A percentile compares a stretch with the other conserved stretches of the same genome.
Evolutionary conservation across 2,888 invertebrate species (phyloP).

Genomic region (Prenolepis imparis): DNA sequence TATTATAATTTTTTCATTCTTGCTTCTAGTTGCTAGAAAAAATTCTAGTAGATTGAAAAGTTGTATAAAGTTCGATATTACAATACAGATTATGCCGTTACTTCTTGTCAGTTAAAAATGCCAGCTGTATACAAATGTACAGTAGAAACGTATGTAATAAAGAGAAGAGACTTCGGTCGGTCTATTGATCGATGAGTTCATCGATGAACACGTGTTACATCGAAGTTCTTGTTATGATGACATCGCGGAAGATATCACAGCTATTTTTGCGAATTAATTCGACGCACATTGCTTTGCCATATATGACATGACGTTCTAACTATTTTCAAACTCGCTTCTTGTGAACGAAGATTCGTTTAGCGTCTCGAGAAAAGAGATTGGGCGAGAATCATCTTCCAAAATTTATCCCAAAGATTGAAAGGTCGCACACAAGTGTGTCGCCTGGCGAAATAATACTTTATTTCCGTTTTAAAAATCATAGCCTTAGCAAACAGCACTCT

Average conservation of each 20-base stretch:
- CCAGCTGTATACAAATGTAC: slow-evolving; percentile 54
- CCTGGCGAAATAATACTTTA: neutral
- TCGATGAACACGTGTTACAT: slow-evolving; percentile 37
- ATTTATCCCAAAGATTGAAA: neutral
- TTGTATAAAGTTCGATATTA: slow-evolving; percentile 9
- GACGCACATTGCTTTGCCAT: neutral
- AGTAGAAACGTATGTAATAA: neutral
- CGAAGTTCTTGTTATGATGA: neutral
- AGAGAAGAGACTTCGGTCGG: neutral
- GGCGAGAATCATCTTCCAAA: too few relatives aligned
- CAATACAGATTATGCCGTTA: slow-evolving; percentile 65
- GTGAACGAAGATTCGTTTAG: neutral
- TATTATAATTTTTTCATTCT: neutral
- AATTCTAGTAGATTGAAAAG: neutral
- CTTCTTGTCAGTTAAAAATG: slow-evolving; percentile 67
- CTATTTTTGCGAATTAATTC: slow-evolving; percentile 37
- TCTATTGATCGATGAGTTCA: slow-evolving; percentile 43
- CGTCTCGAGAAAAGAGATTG: too few relatives aligned
- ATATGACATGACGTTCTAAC: slow-evolving; percentile 2
- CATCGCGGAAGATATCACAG: slow-evolving; percentile 23
- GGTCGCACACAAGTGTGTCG: neutral
- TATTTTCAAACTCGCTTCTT: neutral
- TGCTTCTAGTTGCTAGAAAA: neutral
- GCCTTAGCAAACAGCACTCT: neutral
- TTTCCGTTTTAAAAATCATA: neutral